Evolutionary conservation across 2,797 vertebrate species (phyloP).

Genomic region (Lagocephalus sceleratus): DNA sequence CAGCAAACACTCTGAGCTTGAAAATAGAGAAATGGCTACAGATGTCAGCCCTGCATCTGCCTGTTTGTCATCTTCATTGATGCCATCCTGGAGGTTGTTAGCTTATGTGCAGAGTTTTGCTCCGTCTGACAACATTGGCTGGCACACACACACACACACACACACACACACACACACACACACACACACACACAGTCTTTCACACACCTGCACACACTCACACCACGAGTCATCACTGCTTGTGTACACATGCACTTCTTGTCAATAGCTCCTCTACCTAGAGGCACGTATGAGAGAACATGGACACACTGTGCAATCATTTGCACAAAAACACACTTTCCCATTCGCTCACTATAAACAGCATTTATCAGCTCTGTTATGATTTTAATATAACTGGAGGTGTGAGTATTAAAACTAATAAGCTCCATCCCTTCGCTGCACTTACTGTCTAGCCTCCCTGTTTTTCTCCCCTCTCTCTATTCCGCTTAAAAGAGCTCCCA

Average conservation of each 20-base stretch:
- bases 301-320: conserved; percentile 9
- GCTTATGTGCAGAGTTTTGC: conserved; percentile 43
- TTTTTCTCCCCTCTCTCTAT: conserved; percentile 6
- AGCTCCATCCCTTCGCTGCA: conserved; percentile 40
- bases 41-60: conserved; percentile 18
- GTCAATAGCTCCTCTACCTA: conserved; percentile 32
- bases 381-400: conserved; percentile 45
- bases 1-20: conserved; percentile 11
- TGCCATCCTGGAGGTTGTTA: conserved; percentile 56
- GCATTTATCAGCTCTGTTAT: conserved; percentile 54
- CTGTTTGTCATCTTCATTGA: conserved; percentile 41
- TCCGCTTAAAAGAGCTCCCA: conserved; percentile 46
- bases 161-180: conserved; percentile 26
- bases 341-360: conserved; percentile 35
- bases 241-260: conserved; percentile 1
- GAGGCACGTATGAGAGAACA: conserved; percentile 16
- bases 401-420: conserved; percentile 58
- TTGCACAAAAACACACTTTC: conserved; percentile 20
- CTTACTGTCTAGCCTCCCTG: conserved; percentile 14
- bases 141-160: conserved; percentile 37
- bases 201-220: conserved; percentile 15
- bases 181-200: conserved; percentile 13
- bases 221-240: conserved; percentile 5
- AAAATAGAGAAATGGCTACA: conserved; percentile 18
- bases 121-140: conserved; percentile 49